phyloP scores from a whole-genome alignment of 2,113 vertebrate genomes.

The Todiramphus saurophagus region DNA sequence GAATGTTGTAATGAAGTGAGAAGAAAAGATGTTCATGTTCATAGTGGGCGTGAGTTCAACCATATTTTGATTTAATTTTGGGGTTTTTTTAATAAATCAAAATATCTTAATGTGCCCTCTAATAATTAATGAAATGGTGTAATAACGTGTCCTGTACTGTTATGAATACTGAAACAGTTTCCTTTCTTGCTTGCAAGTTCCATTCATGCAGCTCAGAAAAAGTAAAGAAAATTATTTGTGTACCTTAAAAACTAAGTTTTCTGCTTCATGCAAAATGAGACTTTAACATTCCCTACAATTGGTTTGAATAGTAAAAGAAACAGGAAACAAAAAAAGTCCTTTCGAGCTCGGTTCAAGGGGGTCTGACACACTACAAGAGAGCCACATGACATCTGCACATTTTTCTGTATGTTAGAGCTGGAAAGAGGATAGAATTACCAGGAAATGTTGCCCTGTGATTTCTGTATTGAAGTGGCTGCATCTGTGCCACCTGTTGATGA shows the following conservation, averaged over 20 bases:
- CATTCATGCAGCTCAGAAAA: neutral
- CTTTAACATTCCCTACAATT: constrained; percentile 40
- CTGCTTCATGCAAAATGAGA: constrained; percentile 10
- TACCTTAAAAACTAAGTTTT: constrained; percentile 7
- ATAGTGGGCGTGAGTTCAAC: neutral
- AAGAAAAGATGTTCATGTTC: neutral
- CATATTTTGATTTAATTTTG: neutral
- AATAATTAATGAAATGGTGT: neutral
- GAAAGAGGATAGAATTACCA: constrained; percentile 67
- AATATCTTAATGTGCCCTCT: neutral
- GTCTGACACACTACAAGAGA: constrained; percentile 26
- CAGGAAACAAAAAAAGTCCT: constrained; percentile 48
- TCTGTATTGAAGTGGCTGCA: constrained; percentile 69
- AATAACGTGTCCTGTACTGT: neutral
- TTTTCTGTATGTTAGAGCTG: constrained; percentile 50
- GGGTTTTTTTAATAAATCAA: neutral
- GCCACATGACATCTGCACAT: constrained; percentile 44
- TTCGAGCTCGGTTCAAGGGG: constrained; percentile 15
- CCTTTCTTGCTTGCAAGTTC: neutral
- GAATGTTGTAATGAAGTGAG: neutral
- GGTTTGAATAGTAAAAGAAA: constrained; percentile 52
- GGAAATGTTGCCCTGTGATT: constrained; percentile 73
- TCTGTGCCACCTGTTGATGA: constrained; percentile 79
- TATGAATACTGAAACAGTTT: neutral
- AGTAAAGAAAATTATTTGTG: constrained; percentile 25